Base-by-base conservation (phyloP, 2,888 invertebrate species). In the Hedychridium roseum region DNA sequence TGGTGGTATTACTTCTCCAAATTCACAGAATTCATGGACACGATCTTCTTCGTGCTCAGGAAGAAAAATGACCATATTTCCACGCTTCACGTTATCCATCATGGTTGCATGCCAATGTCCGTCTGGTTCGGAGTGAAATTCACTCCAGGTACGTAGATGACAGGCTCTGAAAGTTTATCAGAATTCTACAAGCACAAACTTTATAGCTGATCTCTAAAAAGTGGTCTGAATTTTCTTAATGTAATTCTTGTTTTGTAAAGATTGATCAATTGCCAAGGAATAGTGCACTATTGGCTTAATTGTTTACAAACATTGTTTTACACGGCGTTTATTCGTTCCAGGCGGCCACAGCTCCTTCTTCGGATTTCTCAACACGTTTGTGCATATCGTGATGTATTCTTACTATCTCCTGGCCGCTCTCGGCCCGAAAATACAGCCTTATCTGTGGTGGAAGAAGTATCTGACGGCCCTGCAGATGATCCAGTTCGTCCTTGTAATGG, bases 1-100 rank as follows among this genome's bases (percentile, higher is more conserved):
- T 96, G 94, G 94, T 92, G 92, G 92, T 96, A 95, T 73, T 95
- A 91, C 79, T 86, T 96, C 71, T 94, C 95, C 18, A 97, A 97
- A 80, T 94, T 96, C 79, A 90, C 92, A 46, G 97, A 97, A 80
- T 91, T 96, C 78, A 85, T 92, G 61, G 97, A 97, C 78, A 96
- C 96, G 43, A 87, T 94, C 74, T 96, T 97, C 84, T 97, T 97
- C 82, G 90, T 97, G 51, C 82, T 96, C 82, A 85, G 96, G 45
- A 97, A 97, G 84, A 94, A 97, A 79, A 89, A 89, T 78, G 88
- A 91, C 78, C 96, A 97, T 73, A 90, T 96, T 52, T 90, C 94
- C 37, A 91, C 90, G 15, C 84, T 97, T 26, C 96, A 97, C 76
- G 94, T 97, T 37, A 93, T 95, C 66, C 96, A 97, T 79, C 96